Evolutionary conservation across 2,888 invertebrate species (phyloP), one percentile per base, ranked within the genome.

Genomic region (Lasioglossum malachurum): DNA sequence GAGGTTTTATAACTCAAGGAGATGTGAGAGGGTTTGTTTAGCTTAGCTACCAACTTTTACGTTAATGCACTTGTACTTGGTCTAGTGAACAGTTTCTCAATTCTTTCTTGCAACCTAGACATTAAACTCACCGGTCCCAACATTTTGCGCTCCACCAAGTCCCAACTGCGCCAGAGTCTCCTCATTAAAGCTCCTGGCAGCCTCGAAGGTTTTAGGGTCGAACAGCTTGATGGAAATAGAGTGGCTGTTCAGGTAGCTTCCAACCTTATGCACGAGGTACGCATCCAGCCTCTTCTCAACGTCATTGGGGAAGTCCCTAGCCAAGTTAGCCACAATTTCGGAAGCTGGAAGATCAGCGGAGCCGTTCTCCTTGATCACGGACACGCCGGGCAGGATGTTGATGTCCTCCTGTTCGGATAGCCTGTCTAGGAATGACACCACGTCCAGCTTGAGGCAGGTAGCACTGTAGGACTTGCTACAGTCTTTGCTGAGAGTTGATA

Each of bases 391-490:
- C 14, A 98, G 93, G 19, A 98, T 96, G 86, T 96, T 96, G 8
- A 97, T 96, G 94, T 97, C 97, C 91, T 97, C 96, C 89, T 97
- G 96, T 93, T 97, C 97, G 90, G 97, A 97, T 53, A 98, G 93
- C 75, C 97, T 97, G 93, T 98, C 98, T 87, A 98, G 96, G 92
- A 98, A 97, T 7, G 97, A 97, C 2, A 98, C 96, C 73, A 97
- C 96, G 92, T 98, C 98, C 86, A 98, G 96, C 94, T 98, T 98
- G 64, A 98, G 95, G 93, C 98, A 98, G 93, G 97, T 97, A 41
- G 97, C 96, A 94, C 97, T 97, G 92, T 97, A 97, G 0, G 96
- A 95, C 41, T 96, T 96, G 64, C 96, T 96, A 94, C 97, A 97
- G 87, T 96, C 96, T 89, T 95, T 95, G 88, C 82, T 94, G 87